A percentile compares a stretch with the other conserved stretches of the same genome.
Evolutionary conservation across 2,797 vertebrate genomes (phyloP).

Genomic region (Enteromius trimaculatus): DNA sequence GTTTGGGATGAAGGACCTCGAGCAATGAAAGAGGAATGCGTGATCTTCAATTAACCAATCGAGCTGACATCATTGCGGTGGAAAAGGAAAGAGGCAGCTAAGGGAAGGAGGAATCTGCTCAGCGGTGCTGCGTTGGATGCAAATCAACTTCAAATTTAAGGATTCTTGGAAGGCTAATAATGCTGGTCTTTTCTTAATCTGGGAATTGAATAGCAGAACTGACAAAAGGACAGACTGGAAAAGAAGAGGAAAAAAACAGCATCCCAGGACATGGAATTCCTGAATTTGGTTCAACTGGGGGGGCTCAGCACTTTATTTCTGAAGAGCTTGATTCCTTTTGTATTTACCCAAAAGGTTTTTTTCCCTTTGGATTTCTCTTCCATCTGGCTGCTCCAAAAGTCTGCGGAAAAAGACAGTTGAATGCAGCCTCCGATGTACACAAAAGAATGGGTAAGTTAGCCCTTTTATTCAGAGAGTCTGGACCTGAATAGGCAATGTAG

Average conservation of each 20-base stretch:
- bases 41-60: slow-evolving; percentile 86
- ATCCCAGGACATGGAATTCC: slow-evolving; percentile 82
- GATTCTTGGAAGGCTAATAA: slow-evolving; percentile 65
- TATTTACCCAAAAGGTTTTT: slow-evolving; percentile 86
- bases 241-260: slow-evolving; percentile 51
- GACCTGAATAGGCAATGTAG: slow-evolving; percentile 78
- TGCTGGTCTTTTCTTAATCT: slow-evolving; percentile 39
- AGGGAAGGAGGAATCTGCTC: slow-evolving; percentile 56
- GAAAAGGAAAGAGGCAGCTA: slow-evolving; percentile 63
- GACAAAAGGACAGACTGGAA: slow-evolving; percentile 56
- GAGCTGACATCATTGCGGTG: slow-evolving; percentile 77
- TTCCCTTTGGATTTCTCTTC: slow-evolving; percentile 88
- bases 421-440: slow-evolving; percentile 99
- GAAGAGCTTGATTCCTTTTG: slow-evolving; percentile 81
- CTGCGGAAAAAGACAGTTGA: slow-evolving; percentile 94
- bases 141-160: slow-evolving; percentile 79
- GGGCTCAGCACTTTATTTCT: slow-evolving; percentile 77
- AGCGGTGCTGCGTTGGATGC: slow-evolving; percentile 75
- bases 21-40: slow-evolving; percentile 76
- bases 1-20: slow-evolving; percentile 86
- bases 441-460: slow-evolving; percentile 99
- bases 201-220: slow-evolving; percentile 33
- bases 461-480: slow-evolving; percentile 80
- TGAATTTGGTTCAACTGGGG: slow-evolving; percentile 78
- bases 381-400: slow-evolving; percentile 91